phyloP scores from a whole-genome alignment of 2,888 invertebrate genomes.

The Cynaeus angustus region DNA sequence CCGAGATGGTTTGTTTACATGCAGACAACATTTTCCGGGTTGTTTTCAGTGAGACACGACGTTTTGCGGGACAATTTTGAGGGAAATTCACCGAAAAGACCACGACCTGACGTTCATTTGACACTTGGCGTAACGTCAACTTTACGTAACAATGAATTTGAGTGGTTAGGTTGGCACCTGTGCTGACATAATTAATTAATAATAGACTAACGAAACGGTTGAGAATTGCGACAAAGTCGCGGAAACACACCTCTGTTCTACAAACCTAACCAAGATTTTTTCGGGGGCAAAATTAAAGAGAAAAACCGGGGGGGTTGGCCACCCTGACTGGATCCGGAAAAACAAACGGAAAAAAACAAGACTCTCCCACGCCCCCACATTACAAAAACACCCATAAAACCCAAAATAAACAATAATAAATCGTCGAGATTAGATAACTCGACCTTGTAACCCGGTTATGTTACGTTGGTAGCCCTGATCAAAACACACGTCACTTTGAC shows the following conservation, averaged over 20 bases:
- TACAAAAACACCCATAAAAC: not conserved
- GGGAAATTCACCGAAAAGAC: slow-evolving; percentile 35
- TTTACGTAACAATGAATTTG: slow-evolving; percentile 49
- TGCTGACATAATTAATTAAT: slow-evolving; percentile 17
- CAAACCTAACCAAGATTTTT: too few species aligned
- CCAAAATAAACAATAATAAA: slow-evolving; percentile 7
- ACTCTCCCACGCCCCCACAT: not conserved
- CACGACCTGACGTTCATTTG: slow-evolving; percentile 54
- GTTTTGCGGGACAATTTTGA: slow-evolving; percentile 31
- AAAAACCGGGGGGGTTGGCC: too few species aligned
- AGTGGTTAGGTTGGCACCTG: slow-evolving; percentile 34
- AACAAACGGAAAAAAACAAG: too few species aligned
- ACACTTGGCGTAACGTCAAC: slow-evolving; percentile 51
- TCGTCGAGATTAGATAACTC: slow-evolving; percentile 2
- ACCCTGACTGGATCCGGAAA: too few species aligned
- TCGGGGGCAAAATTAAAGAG: too few species aligned
- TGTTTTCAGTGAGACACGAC: not conserved
- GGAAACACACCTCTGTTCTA: too few species aligned
- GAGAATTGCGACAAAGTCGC: too few species aligned
- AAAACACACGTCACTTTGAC: not conserved
- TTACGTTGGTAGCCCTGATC: slow-evolving; percentile 7
- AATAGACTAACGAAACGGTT: not conserved
- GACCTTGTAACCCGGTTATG: not conserved
- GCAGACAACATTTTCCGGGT: slow-evolving; percentile 63
- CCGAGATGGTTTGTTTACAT: slow-evolving; percentile 64